Evolutionary conservation across 2,113 vertebrate species (phyloP).

Genomic region (Neodontobutis hainanensis): DNA sequence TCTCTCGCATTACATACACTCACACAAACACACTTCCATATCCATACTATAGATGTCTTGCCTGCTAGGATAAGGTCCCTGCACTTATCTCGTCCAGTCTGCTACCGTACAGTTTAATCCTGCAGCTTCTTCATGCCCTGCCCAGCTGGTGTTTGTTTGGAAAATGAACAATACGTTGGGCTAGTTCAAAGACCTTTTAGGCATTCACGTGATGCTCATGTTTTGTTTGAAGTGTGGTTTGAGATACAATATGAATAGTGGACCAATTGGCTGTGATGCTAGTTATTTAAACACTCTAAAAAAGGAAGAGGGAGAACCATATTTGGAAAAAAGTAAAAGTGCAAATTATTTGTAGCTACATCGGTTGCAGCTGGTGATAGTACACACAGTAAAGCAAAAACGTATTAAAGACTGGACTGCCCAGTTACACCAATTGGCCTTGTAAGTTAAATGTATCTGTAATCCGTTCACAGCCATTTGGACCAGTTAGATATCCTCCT

Average conservation of each 20-base stretch:
- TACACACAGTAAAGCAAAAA: too few species aligned
- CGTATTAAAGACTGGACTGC: too few species aligned
- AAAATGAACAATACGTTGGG: neutral
- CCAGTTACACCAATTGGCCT: too few species aligned
- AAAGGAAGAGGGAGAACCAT: too few species aligned
- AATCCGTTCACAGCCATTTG: too few species aligned
- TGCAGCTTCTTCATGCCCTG: constrained; percentile 3
- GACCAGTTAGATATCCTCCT: too few species aligned
- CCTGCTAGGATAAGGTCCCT: constrained; percentile 30
- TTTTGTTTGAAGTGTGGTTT: neutral
- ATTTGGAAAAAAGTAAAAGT: too few species aligned
- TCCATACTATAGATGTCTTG: constrained; percentile 35
- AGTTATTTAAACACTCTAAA: too few species aligned
- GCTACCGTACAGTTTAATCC: constrained; percentile 22
- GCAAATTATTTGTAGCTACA: too few species aligned
- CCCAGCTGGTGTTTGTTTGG: constrained; percentile 1
- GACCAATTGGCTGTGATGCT: neutral
- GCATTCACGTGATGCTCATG: constrained; percentile 1
- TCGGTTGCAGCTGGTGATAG: too few species aligned
- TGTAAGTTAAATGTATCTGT: too few species aligned
- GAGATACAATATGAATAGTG: neutral
- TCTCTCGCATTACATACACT: constrained; percentile 6
- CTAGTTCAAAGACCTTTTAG: constrained; percentile 7
- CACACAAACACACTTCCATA: constrained; percentile 12
- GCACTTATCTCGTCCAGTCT: constrained; percentile 4